Evolutionary conservation across 2,113 vertebrate genomes (phyloP), one percentile per base, ranked within the genome.

Genomic region (Grallaria varia): DNA sequence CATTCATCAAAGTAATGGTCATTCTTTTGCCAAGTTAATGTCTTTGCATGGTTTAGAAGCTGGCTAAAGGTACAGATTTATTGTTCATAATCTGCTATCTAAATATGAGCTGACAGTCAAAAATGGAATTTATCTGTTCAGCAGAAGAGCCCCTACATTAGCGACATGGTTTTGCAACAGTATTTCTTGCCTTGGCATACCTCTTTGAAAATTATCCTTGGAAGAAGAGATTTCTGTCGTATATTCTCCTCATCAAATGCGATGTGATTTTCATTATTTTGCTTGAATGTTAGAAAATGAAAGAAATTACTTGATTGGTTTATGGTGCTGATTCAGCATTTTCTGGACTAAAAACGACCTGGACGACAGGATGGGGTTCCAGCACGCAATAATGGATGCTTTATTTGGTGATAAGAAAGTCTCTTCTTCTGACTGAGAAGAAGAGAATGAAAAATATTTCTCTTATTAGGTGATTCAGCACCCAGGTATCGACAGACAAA

Each of bases 201-300:
- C 94, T 96, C 96, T 97, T 94, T 77, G 68, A 75, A 93, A 94
- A 91, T 91, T 55, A 90, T 92, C 93, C 87, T 84, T 87, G 91
- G 90, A 77, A 93, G 89, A 95, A 73, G 27, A 93, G 96, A 93
- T 96, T 89, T 96, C 95, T 93, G 91, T 92, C 35, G 4, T 91
- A 87, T 68, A 88, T 81, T 95, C 95, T 94, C 58, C 85, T 93
- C 73, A 56, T 90, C 87, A 92, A 90, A 91, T 66, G 76, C 90
- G 88, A 93, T 95, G 92, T 95, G 87, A 95, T 97, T 90, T 97
- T 96, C 96, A 94, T 95, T 96, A 94, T 97, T 98, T 95, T 91
- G 94, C 94, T 96, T 96, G 89, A 97, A 96, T 97, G 87, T 96
- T 93, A 91, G 95, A 95, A 97, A 97, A 95, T 97, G 95, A 92